A percentile compares a stretch with the other conserved stretches of the same genome.
phyloP scores from a whole-genome alignment of 2,113 vertebrate genomes.

The Sceloporus undulatus region DNA sequence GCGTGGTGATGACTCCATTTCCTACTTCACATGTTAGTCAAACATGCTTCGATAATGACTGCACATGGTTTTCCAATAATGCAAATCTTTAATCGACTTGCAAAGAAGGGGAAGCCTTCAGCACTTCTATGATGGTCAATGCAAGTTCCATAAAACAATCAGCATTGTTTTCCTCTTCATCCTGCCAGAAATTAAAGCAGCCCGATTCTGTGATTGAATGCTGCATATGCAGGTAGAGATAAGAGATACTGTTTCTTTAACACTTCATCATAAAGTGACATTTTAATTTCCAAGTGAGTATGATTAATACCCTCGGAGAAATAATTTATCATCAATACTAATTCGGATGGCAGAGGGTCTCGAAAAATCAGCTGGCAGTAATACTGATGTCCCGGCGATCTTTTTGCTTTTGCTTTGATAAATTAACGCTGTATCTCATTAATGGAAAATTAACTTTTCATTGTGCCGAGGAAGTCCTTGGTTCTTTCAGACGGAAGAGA shows the following conservation, averaged over 20 bases:
- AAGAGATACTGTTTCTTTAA: slow-evolving; percentile 76
- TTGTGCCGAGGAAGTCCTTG: slow-evolving; percentile 52
- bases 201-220: slow-evolving; percentile 59
- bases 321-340: slow-evolving; percentile 78
- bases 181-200: slow-evolving; percentile 47
- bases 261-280: slow-evolving; percentile 77
- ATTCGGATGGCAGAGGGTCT: slow-evolving; percentile 75
- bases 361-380: slow-evolving; percentile 66
- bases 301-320: slow-evolving; percentile 77
- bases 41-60: no score
- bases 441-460: slow-evolving; percentile 69
- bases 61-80: neutral
- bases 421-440: slow-evolving; percentile 71
- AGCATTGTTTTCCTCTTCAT: slow-evolving; percentile 30
- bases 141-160: slow-evolving; percentile 40
- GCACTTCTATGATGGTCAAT: neutral
- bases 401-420: slow-evolving; percentile 65
- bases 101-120: neutral
- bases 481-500: slow-evolving; percentile 52
- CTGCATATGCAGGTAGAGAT: slow-evolving; percentile 67
- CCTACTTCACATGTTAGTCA: no score
- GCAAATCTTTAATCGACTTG: neutral
- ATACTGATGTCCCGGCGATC: slow-evolving; percentile 73
- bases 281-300: slow-evolving; percentile 79
- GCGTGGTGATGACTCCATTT: no score